Evolutionary conservation across 2,797 vertebrate genomes (phyloP), one percentile per base, ranked within the genome.

Genomic region (Muscicapa comitata): DNA sequence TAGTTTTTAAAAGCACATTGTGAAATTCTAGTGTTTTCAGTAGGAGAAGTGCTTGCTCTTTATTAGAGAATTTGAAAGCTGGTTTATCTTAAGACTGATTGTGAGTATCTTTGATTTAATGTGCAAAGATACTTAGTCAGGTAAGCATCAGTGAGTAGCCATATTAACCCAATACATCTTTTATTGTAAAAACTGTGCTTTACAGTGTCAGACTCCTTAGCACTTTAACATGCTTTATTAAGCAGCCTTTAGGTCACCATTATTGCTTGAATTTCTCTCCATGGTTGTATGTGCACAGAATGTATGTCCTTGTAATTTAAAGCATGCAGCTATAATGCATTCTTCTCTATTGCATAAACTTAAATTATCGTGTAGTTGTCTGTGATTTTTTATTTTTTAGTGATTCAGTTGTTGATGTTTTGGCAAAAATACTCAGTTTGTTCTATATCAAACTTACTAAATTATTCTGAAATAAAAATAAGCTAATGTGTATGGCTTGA

Each of bases 121-220:
- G 97, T 98, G 98, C 98, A 92, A 97, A 98, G 98, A 98, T 98
- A 98, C 98, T 99, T 99, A 99, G 99, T 99, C 99, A 99, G 98
- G 99, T 99, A 99, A 99, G 99, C 99, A 99, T 99, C 99, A 99
- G 98, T 99, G 99, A 98, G 98, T 99, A 98, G 98, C 99, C 99
- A 98, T 99, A 99, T 99, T 99, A 99, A 98, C 98, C 98, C 98
- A 99, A 99, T 99, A 99, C 98, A 99, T 99, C 99, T 99, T 99
- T 98, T 98, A 99, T 98, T 99, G 98, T 99, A 99, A 99, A 99
- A 99, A 99, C 99, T 99, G 97, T 98, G 98, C 98, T 99, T 98
- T 98, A 98, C 98, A 98, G 98, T 98, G 99, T 98, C 98, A 98
- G 98, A 98, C 98, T 98, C 97, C 98, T 98, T 98, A 99, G 98